These are phyloP conservation scores for Sarcophaga carnaria DNA, from an alignment of 2,888 invertebrate species.

Conservation along the genomic window DNA sequence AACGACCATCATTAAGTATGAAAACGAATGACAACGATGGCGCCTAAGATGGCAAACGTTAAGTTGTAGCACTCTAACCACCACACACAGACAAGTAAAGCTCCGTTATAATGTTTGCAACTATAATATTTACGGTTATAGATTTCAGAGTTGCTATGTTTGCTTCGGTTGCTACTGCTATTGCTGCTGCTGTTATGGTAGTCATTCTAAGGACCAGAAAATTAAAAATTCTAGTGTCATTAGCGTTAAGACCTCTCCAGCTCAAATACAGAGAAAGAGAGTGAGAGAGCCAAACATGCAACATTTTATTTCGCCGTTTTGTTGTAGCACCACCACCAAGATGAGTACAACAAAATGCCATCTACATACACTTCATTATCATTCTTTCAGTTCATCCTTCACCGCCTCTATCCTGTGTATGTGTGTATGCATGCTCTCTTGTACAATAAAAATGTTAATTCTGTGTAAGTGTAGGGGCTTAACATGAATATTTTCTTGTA, in stretches of 20 bases:
- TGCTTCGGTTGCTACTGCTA: background rate
- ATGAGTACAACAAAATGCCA: slow-evolving; percentile 28
- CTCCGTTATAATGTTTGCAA: slow-evolving; percentile 17
- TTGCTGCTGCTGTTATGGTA: slow-evolving; percentile 25
- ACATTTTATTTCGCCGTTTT: slow-evolving; percentile 9
- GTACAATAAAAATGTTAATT: slow-evolving; percentile 51
- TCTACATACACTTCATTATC: background rate
- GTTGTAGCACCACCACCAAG: background rate
- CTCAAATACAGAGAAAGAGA: background rate
- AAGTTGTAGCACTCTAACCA: slow-evolving; percentile 3
- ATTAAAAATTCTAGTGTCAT: slow-evolving; percentile 69
- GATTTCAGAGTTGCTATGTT: background rate
- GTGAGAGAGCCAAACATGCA: slow-evolving; percentile 29
- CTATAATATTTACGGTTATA: slow-evolving; percentile 1
- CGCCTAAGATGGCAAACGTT: slow-evolving; percentile 19
- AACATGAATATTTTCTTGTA: slow-evolving; percentile 58
- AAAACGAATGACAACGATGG: slow-evolving; percentile 39
- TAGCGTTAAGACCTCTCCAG: slow-evolving; percentile 58
- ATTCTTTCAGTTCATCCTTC: background rate
- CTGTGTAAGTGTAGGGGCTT: slow-evolving; percentile 51
- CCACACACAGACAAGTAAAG: background rate
- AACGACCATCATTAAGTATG: slow-evolving; percentile 35
- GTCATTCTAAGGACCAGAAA: slow-evolving; percentile 55
- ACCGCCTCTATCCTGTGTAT: background rate
- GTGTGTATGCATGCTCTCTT: slow-evolving; percentile 9